Evolutionary conservation across 2,113 vertebrate genomes (phyloP), one percentile per base, ranked within the genome.

Genomic region (Saccopteryx leptura): DNA sequence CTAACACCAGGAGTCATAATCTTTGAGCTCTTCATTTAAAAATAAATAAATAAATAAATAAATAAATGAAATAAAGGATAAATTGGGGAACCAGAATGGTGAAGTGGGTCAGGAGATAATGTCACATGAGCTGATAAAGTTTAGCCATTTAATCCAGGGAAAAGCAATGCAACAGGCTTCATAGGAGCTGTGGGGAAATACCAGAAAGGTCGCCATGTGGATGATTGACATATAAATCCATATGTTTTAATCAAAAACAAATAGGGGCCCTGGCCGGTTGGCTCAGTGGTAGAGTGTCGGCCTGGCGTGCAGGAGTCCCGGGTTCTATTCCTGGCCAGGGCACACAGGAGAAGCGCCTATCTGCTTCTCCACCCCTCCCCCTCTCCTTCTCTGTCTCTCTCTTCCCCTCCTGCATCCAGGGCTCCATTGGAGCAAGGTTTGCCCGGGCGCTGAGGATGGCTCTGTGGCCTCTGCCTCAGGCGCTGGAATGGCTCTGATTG

Each of bases 241-340:
- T 15, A 23, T 50, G 26, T 76, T 68, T 90, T 81, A 88, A 88
- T 79, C 85, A 54, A 96, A 90, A 92, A 86, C n/a, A 83, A 85
- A 75, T 46, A 91, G 26, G 48, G 50, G 54, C 54, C 8, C 54
- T 54, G 54, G 54, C 54, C 54, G 11, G 54, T 54, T 54, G 11
- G 54, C 54, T 54, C 54, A 54, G 54, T 54, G 54, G 54, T 54
- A 54, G 54, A 54, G 54, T 9, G 11, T 54, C 39, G 39, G 39
- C 39, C 39, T 39, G 39, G 39, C 39, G 3, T 39, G 39, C 39
- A 39, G 39, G 39, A 39, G 39, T 39, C 39, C 39, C 39, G 39
- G 39, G 39, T 39, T 39, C 39, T 2, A 39, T 39, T 39, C 39
- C 39, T 3, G 39, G 39, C 39, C 39, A 39, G 39, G 39, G 39